phyloP scores from a whole-genome alignment of 1,140 invertebrate genomes.

The Melipona quadrifasciata region DNA sequence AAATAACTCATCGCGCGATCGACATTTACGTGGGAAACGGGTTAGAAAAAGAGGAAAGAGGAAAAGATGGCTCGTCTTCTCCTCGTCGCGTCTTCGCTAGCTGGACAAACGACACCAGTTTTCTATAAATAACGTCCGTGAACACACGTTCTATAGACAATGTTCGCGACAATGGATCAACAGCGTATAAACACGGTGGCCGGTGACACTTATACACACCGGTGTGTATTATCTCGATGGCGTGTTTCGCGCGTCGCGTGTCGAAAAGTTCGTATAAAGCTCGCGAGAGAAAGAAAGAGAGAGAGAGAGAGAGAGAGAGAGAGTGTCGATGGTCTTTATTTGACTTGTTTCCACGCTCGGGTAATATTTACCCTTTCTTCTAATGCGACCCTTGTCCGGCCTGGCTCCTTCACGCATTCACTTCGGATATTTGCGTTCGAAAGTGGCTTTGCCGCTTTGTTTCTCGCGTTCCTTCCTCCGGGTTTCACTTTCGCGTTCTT shows the following conservation, averaged over 20 bases:
- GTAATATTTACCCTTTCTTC: neutral
- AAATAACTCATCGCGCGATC: neutral
- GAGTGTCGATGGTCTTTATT: neutral
- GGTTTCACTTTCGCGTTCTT: neutral
- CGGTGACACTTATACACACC: neutral
- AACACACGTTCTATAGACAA: neutral
- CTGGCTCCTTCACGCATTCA: neutral
- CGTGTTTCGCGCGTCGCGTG: conserved; percentile 34
- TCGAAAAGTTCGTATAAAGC: neutral
- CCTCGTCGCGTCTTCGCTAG: too few relatives aligned
- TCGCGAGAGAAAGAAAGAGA: neutral
- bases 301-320: neutral
- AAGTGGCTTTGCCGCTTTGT: neutral
- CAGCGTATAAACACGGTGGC: conserved; percentile 6
- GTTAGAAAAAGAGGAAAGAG: too few relatives aligned
- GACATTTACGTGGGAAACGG: neutral
- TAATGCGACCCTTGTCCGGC: neutral
- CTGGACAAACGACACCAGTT: neutral
- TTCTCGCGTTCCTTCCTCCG: neutral
- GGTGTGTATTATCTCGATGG: neutral
- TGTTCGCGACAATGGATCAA: neutral
- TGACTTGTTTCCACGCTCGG: neutral
- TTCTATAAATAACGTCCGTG: conserved; percentile 14
- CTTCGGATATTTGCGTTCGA: neutral
- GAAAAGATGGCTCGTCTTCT: neutral